Conservation (phyloP, 2,113 vertebrate species). For the Megaceryle torquata region DNA sequence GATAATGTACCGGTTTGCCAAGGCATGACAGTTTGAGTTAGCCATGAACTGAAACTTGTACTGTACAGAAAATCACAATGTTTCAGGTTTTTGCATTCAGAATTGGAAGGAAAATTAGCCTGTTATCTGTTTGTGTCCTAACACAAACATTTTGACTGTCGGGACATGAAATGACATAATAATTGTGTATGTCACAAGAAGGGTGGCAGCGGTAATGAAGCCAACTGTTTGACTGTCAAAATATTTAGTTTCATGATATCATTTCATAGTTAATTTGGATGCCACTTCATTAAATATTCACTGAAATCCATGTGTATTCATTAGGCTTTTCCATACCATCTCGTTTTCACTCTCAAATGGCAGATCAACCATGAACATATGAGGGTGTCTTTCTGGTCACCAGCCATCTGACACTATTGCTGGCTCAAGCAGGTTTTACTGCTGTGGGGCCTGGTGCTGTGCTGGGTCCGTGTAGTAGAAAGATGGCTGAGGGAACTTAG, state of each 20-base stretch:
- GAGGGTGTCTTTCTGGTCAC: neutral
- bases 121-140: neutral
- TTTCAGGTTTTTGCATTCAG: neutral
- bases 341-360: neutral
- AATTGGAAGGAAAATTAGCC: neutral
- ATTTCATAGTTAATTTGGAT: neutral
- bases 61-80: neutral
- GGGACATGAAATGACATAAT: neutral
- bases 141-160: neutral
- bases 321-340: neutral
- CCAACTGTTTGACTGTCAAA: constrained; percentile 17
- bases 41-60: neutral
- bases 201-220: neutral
- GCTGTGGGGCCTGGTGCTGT: neutral
- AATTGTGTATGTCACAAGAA: neutral
- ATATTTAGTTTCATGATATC: neutral
- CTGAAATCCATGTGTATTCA: neutral
- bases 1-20: neutral
- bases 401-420: accelerated
- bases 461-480: accelerated
- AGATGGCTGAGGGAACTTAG: neutral
- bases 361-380: accelerated
- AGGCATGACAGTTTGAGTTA: neutral
- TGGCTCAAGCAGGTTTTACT: neutral
- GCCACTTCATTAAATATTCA: neutral